These are phyloP conservation scores for Chaenodraco wilsoni DNA, from an alignment of 2,797 vertebrate genomes.

Conservation along the genomic window DNA sequence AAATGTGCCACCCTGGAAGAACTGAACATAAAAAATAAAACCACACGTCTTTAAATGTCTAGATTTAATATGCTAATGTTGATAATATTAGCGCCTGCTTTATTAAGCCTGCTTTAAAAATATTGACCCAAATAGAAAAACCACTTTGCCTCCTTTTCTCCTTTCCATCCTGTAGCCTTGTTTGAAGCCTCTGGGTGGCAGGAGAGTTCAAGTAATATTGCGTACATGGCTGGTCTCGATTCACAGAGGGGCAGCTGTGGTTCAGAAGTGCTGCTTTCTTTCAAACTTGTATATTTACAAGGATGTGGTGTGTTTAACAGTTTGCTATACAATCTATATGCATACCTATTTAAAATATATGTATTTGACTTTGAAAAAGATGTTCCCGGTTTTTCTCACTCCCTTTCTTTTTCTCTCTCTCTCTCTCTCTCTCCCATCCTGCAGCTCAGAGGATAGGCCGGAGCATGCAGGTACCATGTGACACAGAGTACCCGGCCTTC, in stretches of 20 bases:
- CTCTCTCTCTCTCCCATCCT: not conserved
- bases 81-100: conserved; percentile 12
- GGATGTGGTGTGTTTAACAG: conserved; percentile 54
- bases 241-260: conserved; percentile 36
- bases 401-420: not conserved
- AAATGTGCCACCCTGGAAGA: not conserved
- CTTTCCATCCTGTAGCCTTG: conserved; percentile 37
- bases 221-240: conserved; percentile 29
- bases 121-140: not conserved
- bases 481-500: conserved; percentile 97
- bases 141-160: not conserved
- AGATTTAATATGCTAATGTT: conserved; percentile 32
- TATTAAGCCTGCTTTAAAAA: conserved; percentile 17
- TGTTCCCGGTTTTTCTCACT: conserved; percentile 41
- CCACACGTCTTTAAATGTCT: conserved; percentile 14
- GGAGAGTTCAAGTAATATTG: conserved; percentile 72
- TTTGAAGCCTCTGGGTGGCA: conserved; percentile 75
- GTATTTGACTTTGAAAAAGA: conserved; percentile 49
- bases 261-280: conserved; percentile 57
- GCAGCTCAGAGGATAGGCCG: conserved; percentile 91
- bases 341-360: conserved; percentile 48
- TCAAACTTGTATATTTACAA: conserved; percentile 59
- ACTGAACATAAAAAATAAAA: conserved; percentile 1
- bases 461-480: conserved; percentile 93
- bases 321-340: conserved; percentile 56